Conservation (phyloP, 2,888 invertebrate genomes). For the Melinaea marsaeus region DNA sequence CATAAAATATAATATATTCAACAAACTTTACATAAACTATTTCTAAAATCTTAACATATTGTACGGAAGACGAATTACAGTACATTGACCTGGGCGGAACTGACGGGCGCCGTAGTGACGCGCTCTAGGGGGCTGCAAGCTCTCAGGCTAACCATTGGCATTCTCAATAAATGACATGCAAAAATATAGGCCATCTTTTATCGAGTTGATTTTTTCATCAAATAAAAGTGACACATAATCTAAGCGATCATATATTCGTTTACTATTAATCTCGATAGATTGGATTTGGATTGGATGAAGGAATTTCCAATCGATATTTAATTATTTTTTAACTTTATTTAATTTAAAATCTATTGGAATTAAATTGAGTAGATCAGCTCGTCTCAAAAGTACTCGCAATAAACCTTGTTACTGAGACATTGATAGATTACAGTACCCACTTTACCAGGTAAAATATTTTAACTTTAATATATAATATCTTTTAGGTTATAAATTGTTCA, state of each 20-base stretch:
- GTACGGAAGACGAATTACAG: conserved; percentile 7
- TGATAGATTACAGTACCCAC: conserved; percentile 12
- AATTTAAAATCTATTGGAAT: too few species aligned
- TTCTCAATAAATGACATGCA: conserved; percentile 2
- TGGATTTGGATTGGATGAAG: too few species aligned
- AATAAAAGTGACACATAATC: background rate
- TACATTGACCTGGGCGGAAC: conserved; percentile 20
- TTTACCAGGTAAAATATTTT: too few species aligned
- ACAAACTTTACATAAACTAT: background rate
- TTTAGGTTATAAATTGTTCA: too few species aligned
- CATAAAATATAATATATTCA: conserved; percentile 5
- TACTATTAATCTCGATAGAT: too few species aligned
- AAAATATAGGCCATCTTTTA: conserved; percentile 1
- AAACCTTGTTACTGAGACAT: conserved; percentile 19
- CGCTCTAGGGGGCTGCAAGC: conserved; percentile 18
- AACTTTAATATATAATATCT: too few species aligned
- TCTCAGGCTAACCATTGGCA: conserved; percentile 2
- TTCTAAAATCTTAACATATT: conserved; percentile 3
- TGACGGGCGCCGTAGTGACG: conserved; percentile 24
- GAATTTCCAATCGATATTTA: too few species aligned
- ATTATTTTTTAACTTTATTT: too few species aligned
- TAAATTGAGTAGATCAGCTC: too few species aligned
- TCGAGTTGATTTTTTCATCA: background rate
- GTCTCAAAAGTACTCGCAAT: conserved; percentile 9
- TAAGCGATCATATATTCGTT: too few species aligned